These are phyloP conservation scores for Propithecus coquereli DNA, from an alignment of 2,113 vertebrate genomes.

Conservation along the genomic window DNA sequence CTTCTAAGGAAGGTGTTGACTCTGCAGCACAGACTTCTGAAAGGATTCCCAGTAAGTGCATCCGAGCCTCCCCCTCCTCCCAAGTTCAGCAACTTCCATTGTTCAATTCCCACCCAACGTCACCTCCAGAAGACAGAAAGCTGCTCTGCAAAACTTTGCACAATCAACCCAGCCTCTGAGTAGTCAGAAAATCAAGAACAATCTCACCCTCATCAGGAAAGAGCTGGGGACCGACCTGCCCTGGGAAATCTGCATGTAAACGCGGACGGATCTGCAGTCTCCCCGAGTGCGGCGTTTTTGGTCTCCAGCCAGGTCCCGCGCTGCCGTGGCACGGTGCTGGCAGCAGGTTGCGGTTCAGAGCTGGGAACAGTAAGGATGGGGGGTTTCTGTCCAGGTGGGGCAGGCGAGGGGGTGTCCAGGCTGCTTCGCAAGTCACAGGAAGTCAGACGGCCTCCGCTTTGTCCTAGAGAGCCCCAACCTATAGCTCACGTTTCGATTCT, in stretches of 20 bases:
- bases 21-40: not conserved
- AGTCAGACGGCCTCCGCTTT: not conserved
- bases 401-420: rapidly evolving
- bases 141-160: not conserved
- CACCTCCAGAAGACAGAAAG: not conserved
- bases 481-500: not conserved
- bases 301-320: not conserved
- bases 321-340: not conserved
- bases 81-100: not conserved
- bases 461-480: not conserved
- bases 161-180: not conserved
- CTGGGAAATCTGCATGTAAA: conserved; percentile 27
- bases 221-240: not conserved
- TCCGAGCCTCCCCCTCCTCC: not conserved
- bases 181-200: not conserved
- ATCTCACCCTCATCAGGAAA: not conserved
- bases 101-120: not conserved
- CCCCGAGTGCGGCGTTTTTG: rapidly evolving
- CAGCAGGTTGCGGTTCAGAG: not conserved
- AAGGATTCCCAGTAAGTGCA: not conserved
- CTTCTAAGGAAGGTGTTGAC: not conserved
- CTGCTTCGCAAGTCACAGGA: not conserved
- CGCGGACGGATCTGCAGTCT: not conserved
- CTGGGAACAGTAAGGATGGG: not conserved
- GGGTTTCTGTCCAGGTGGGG: not conserved